Conservation (phyloP, 2,888 invertebrate genomes). For the Sialis fuliginosa region DNA sequence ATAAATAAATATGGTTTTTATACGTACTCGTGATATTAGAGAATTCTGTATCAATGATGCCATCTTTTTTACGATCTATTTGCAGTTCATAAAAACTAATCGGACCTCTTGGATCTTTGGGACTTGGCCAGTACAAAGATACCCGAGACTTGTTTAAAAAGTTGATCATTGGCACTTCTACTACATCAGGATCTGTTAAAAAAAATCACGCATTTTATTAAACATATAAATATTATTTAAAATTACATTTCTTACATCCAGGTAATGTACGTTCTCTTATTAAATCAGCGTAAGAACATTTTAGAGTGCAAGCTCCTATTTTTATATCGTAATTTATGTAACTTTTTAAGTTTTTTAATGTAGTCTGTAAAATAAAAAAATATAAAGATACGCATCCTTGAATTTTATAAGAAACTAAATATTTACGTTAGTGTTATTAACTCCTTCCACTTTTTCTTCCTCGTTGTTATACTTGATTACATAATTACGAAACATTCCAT, state of each 20-base stretch:
- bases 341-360: conserved; percentile 28
- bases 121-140: conserved; percentile 28
- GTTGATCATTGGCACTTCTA: conserved; percentile 21
- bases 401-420: background rate
- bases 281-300: conserved; percentile 40
- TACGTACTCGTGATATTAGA: background rate
- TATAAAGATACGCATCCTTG: background rate
- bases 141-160: conserved; percentile 29
- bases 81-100: conserved; percentile 30
- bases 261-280: conserved; percentile 22
- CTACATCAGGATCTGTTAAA: conserved; percentile 16
- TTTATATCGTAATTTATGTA: conserved; percentile 50
- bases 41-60: too few species aligned
- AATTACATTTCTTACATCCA: conserved; percentile 22
- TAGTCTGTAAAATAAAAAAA: background rate
- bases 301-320: conserved; percentile 52
- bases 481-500: conserved; percentile 57
- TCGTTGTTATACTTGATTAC: conserved; percentile 31
- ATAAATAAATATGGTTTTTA: background rate
- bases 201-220: conserved; percentile 1
- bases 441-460: background rate
- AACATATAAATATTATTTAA: background rate
- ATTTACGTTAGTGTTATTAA: conserved; percentile 10
- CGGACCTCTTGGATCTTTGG: conserved; percentile 26
- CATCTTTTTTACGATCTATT: conserved; percentile 10